Evolutionary conservation across 2,113 vertebrate genomes (phyloP).

Genomic region (Gobio gobio): DNA sequence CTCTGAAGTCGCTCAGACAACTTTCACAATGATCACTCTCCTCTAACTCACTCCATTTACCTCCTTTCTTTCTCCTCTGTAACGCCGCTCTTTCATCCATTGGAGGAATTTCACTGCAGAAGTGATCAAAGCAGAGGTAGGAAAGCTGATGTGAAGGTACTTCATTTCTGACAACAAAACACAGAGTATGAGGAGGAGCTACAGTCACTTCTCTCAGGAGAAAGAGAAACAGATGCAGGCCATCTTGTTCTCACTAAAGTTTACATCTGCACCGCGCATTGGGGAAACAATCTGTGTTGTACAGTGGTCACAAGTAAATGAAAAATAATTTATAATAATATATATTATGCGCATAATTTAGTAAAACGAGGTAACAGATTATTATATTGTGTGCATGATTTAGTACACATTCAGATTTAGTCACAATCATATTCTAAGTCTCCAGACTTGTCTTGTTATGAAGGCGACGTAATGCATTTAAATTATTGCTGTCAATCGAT

Average conservation of each 20-base stretch:
- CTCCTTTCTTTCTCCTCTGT: constrained; percentile 12
- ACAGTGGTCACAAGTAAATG: background rate
- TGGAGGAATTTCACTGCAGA: constrained; percentile 55
- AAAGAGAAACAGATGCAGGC: background rate
- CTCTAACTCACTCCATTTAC: constrained; percentile 19
- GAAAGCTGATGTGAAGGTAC: constrained; percentile 51
- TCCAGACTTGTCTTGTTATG: too few relatives aligned
- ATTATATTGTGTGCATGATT: too few relatives aligned
- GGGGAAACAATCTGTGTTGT: background rate
- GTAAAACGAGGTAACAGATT: too few relatives aligned
- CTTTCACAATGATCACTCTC: constrained; percentile 21
- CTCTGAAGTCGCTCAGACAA: constrained; percentile 38
- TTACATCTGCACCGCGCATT: background rate
- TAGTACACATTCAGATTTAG: too few relatives aligned
- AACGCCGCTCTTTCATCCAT: constrained; percentile 46
- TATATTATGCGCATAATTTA: too few relatives aligned
- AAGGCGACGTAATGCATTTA: too few relatives aligned
- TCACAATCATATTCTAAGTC: too few relatives aligned
- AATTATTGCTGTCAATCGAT: too few relatives aligned
- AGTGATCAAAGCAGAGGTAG: constrained; percentile 54
- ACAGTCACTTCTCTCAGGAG: constrained; percentile 26
- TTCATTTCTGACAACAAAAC: constrained; percentile 55
- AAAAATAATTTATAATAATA: too few relatives aligned
- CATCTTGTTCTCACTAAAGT: background rate
- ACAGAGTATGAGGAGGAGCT: constrained; percentile 47